A percentile compares a stretch with the other conserved stretches of the same genome.
Conservation (phyloP, 2,113 vertebrate species). For the Stegastes partitus region DNA sequence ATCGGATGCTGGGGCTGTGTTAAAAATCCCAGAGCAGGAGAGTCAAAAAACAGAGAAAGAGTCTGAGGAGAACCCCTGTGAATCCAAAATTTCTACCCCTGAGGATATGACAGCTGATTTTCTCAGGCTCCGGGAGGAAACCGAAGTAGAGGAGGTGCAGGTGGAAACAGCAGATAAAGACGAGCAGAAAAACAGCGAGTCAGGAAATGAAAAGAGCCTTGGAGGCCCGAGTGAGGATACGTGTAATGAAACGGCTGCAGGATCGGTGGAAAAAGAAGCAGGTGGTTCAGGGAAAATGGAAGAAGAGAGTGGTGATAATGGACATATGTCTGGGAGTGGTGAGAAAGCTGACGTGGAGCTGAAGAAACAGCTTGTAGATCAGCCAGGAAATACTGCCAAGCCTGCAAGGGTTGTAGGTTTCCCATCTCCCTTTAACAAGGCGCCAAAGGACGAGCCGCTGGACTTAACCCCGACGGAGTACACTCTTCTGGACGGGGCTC, state of each 20-base stretch:
- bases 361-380: conserved; percentile 21
- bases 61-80: conserved; percentile 37
- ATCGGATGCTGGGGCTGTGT: neutral
- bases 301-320: conserved; percentile 25
- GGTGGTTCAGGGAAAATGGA: conserved; percentile 4
- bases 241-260: conserved; percentile 12
- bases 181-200: conserved; percentile 34
- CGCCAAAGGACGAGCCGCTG: conserved; percentile 85
- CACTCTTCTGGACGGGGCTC: conserved; percentile 80
- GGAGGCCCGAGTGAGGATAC: conserved; percentile 18
- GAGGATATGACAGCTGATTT: conserved; percentile 84
- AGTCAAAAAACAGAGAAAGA: conserved; percentile 27
- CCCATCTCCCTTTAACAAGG: conserved; percentile 81
- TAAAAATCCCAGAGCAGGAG: conserved; percentile 20
- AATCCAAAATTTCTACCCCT: conserved; percentile 83
- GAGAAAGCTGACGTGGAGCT: conserved; percentile 18
- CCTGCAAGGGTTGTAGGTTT: conserved; percentile 81
- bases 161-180: conserved; percentile 32
- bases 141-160: conserved; percentile 13
- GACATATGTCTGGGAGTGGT: neutral
- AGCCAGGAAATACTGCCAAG: conserved; percentile 62
- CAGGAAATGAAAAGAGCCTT: conserved; percentile 42
- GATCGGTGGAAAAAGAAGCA: conserved; percentile 19
- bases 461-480: conserved; percentile 87
- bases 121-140: conserved; percentile 66